A percentile compares a stretch with the other conserved stretches of the same genome.
Conservation (phyloP, 1,140 invertebrate species). For the Yoshiicerus persimilis region DNA sequence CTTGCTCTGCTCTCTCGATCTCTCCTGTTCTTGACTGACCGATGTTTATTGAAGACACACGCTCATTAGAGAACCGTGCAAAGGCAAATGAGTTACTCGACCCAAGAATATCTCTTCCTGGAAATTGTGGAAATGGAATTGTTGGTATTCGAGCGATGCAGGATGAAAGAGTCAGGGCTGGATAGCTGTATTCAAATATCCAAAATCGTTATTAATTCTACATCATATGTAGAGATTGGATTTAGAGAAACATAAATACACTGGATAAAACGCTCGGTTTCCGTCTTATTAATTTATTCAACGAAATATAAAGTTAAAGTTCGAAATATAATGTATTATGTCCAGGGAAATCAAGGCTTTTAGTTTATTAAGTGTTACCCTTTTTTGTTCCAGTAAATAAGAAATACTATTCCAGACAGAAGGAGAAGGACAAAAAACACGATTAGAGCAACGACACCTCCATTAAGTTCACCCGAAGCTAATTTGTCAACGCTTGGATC, state of each 20-base stretch:
- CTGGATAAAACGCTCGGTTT: too few relatives aligned
- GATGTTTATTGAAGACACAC: conserved; percentile 43
- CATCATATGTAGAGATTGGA: too few relatives aligned
- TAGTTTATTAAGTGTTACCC: neutral
- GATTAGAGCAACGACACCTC: conserved; percentile 34
- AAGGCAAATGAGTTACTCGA: conserved; percentile 41
- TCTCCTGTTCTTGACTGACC: neutral
- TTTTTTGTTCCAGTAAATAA: conserved; percentile 40
- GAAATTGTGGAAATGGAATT: neutral
- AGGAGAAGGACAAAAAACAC: conserved; percentile 33
- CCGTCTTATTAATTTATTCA: too few relatives aligned
- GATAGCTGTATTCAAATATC: neutral
- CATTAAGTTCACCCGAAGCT: conserved; percentile 21
- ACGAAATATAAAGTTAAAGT: too few relatives aligned
- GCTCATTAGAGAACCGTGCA: conserved; percentile 44
- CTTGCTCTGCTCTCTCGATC: conserved; percentile 35
- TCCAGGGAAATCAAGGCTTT: too few relatives aligned
- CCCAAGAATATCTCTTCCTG: neutral
- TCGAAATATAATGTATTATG: too few relatives aligned
- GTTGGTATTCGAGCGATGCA: neutral
- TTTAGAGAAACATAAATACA: too few relatives aligned
- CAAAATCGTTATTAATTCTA: neutral
- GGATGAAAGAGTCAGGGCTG: neutral
- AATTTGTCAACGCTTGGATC: neutral
- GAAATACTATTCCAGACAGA: conserved; percentile 27